Conservation (phyloP, 2,113 vertebrate genomes). For the Peromyscus polionotus region DNA sequence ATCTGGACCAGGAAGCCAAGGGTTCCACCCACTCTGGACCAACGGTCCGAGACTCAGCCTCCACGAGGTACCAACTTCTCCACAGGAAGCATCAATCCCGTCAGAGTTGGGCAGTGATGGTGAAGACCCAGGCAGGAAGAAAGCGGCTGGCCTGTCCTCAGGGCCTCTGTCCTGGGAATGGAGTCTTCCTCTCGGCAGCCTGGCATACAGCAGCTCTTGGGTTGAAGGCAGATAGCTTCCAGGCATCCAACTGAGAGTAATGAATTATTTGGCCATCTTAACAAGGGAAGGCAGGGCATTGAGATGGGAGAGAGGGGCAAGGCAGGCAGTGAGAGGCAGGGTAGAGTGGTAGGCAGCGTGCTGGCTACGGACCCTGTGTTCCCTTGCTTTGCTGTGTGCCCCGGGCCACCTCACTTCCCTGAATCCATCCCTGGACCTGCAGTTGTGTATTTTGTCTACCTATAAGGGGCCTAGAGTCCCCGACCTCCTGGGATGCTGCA, state of each 20-base stretch:
- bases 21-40: constrained; percentile 24
- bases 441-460: constrained; percentile 41
- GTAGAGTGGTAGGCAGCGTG: constrained; percentile 55
- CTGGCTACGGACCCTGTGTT: constrained; percentile 64
- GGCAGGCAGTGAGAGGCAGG: constrained; percentile 74
- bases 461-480: not conserved
- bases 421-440: constrained; percentile 22
- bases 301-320: constrained; percentile 66
- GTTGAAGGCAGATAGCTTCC: constrained; percentile 76
- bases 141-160: constrained; percentile 46
- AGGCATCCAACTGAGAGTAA: constrained; percentile 74
- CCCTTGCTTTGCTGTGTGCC: constrained; percentile 47
- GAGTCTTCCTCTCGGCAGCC: constrained; percentile 51
- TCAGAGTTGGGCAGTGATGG: constrained; percentile 52
- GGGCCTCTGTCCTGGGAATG: constrained; percentile 62
- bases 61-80: constrained; percentile 65
- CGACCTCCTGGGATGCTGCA: constrained; percentile 49
- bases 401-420: constrained; percentile 33
- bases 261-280: constrained; percentile 82
- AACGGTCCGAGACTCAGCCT: constrained; percentile 37
- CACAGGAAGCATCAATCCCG: constrained; percentile 64
- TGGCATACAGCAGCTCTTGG: constrained; percentile 64
- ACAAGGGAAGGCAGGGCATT: constrained; percentile 50
- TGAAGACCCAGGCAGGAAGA: constrained; percentile 64
- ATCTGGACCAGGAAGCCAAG: not conserved